phyloP scores from a whole-genome alignment of 2,113 vertebrate species.

The Electrona antarctica region DNA sequence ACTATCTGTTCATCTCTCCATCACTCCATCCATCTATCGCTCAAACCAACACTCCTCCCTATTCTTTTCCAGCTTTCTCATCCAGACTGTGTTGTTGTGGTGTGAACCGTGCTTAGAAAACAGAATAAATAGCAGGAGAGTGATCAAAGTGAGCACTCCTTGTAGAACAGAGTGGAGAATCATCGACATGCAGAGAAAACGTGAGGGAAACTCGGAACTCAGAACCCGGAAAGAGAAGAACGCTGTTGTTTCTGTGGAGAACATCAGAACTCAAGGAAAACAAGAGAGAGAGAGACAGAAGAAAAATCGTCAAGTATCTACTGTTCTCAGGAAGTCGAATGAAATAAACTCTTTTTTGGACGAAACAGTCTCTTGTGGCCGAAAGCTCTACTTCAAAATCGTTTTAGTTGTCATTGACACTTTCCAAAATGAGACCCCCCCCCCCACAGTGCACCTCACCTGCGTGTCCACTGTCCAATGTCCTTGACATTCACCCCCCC shows the following conservation, averaged over 20 bases:
- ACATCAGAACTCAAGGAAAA: constrained; percentile 59
- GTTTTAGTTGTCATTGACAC: neutral
- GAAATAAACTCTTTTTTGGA: constrained; percentile 47
- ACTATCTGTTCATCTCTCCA: neutral
- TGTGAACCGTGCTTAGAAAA: constrained; percentile 56
- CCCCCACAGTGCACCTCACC: constrained; percentile 29
- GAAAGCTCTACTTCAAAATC: constrained; percentile 47
- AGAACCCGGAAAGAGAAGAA: constrained; percentile 24
- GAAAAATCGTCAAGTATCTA: constrained; percentile 30
- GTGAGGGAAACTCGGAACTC: constrained; percentile 48
- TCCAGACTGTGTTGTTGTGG: too few species aligned
- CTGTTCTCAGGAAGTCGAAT: constrained; percentile 31
- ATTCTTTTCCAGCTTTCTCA: too few species aligned
- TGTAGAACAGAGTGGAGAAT: constrained; percentile 47
- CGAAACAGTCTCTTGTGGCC: constrained; percentile 47
- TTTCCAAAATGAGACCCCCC: constrained; percentile 56
- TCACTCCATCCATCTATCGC: constrained; percentile 4
- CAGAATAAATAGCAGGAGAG: constrained; percentile 71
- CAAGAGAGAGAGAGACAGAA: neutral
- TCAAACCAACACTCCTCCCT: neutral
- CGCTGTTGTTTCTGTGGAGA: constrained; percentile 42
- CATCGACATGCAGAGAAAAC: constrained; percentile 66
- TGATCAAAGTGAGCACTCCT: constrained; percentile 43
- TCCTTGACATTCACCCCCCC: neutral
- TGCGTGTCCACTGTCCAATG: neutral